Evolutionary conservation across 2,797 vertebrate genomes (phyloP).

Genomic region (Choloepus didactylus): DNA sequence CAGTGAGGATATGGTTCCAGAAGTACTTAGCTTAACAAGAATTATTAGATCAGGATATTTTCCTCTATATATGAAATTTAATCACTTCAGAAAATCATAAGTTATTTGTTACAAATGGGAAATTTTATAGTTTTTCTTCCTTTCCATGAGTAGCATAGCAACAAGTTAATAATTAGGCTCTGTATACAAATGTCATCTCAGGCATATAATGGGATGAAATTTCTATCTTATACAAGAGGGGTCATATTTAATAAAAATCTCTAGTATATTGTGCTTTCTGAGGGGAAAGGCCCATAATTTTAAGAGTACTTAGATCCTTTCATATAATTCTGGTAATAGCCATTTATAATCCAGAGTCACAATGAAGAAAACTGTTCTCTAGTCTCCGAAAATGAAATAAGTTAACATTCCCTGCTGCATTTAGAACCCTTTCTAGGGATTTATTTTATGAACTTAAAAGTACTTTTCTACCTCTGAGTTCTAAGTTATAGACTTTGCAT

Average conservation of each 20-base stretch:
- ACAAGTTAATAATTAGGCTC: no score
- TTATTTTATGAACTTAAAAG: neutral
- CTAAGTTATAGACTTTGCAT: neutral
- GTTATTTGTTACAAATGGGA: neutral
- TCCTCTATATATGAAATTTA: neutral
- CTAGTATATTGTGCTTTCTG: neutral
- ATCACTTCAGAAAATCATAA: neutral
- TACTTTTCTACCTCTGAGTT: neutral
- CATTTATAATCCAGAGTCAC: neutral
- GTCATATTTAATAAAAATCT: neutral
- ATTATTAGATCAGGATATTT: neutral
- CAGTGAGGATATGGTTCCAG: neutral
- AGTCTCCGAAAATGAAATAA: slow-evolving; percentile 11
- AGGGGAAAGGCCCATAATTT: neutral
- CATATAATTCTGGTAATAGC: no score
- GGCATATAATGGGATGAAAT: neutral
- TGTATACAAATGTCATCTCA: neutral
- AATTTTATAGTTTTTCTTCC: neutral
- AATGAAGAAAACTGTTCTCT: neutral
- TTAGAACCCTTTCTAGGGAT: neutral
- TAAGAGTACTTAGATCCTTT: neutral
- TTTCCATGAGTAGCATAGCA: neutral
- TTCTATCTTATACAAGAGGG: neutral
- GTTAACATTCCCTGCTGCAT: neutral
- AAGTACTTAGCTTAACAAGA: neutral